Percentiles rank a stretch among this genome's conserved stretches.
phyloP scores from a whole-genome alignment of 2,113 vertebrate genomes.

The Leucopsar rothschildi region DNA sequence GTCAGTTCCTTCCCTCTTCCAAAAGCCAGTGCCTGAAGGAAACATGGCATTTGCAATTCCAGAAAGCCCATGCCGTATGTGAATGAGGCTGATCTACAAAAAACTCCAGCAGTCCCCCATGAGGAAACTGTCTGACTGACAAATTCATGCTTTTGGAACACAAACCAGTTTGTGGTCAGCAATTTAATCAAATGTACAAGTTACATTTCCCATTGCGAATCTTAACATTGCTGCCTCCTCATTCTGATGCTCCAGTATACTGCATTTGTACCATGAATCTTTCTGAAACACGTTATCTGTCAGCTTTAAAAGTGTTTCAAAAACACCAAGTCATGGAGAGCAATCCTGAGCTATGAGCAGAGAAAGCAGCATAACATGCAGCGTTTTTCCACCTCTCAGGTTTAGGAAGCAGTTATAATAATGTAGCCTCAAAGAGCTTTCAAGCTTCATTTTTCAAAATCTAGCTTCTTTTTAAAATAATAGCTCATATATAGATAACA shows the following conservation, averaged over 20 bases:
- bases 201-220: not conserved
- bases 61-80: not conserved
- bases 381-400: not conserved
- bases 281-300: not conserved
- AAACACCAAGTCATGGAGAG: not conserved
- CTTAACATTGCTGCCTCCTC: not conserved
- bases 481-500: not conserved
- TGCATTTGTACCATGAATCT: not conserved
- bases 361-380: not conserved
- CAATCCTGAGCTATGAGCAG: not conserved
- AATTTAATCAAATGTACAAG: not conserved
- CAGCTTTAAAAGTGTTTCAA: not conserved
- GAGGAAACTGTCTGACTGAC: not conserved
- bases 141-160: not conserved
- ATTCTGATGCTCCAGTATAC: not conserved
- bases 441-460: not conserved
- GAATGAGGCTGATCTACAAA: not conserved
- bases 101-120: not conserved
- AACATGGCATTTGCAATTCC: not conserved
- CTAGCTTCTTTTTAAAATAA: not conserved
- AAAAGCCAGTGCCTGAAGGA: not conserved
- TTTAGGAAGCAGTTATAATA: not conserved
- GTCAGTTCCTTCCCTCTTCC: not conserved
- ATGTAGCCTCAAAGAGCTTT: not conserved
- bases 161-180: not conserved